Conservation (phyloP, 2,888 invertebrate genomes). For the Phortica okadai region DNA sequence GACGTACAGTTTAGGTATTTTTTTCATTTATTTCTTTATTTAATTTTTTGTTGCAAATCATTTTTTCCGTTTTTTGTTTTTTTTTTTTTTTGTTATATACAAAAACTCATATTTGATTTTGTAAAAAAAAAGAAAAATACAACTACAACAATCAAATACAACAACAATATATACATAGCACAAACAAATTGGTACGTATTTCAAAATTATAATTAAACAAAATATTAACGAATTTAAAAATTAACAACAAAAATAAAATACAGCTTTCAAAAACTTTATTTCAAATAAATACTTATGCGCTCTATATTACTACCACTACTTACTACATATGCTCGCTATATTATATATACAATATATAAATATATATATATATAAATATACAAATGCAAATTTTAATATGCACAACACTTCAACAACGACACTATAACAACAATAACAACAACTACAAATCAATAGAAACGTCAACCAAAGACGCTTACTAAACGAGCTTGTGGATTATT, state of each 20-base stretch:
- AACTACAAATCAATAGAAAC: slow-evolving; percentile 59
- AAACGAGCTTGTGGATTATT: slow-evolving; percentile 68
- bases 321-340: slow-evolving; percentile 13
- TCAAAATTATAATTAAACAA: slow-evolving; percentile 69
- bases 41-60: slow-evolving; percentile 15
- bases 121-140: slow-evolving; percentile 13
- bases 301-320: slow-evolving; percentile 2
- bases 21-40: neutral
- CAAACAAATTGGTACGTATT: slow-evolving; percentile 72
- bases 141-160: slow-evolving; percentile 42
- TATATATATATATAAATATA: slow-evolving; percentile 12
- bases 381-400: slow-evolving; percentile 10
- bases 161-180: slow-evolving; percentile 57
- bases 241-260: slow-evolving; percentile 5
- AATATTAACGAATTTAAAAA: slow-evolving; percentile 11
- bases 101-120: neutral
- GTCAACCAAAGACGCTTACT: slow-evolving; percentile 60
- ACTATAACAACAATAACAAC: slow-evolving; percentile 22
- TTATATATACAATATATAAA: neutral
- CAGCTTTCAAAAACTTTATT: neutral
- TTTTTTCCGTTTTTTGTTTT: neutral
- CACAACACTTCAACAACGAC: slow-evolving; percentile 37
- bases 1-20: neutral
- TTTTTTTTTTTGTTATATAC: slow-evolving; percentile 13
- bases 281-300: neutral